phyloP scores from a whole-genome alignment of 2,113 vertebrate genomes.

The Clarias gariepinus region DNA sequence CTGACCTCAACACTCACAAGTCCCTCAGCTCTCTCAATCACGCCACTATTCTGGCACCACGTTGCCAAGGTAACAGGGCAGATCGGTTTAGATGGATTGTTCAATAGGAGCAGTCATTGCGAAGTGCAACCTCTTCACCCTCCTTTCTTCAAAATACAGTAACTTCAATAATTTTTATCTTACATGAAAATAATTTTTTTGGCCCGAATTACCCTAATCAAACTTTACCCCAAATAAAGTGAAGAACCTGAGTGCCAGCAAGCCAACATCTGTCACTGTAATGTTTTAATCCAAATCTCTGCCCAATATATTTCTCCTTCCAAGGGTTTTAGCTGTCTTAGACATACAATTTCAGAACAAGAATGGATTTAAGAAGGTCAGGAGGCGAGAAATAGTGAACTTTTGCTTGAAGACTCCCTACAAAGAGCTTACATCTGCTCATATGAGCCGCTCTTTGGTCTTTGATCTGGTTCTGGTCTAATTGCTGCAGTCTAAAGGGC shows the following conservation, averaged over 20 bases:
- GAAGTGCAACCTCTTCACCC: conserved; percentile 8
- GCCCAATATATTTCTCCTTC: neutral
- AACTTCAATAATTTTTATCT: neutral
- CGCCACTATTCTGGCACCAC: conserved; percentile 45
- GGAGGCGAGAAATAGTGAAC: neutral
- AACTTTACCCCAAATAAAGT: neutral
- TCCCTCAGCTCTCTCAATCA: conserved; percentile 57
- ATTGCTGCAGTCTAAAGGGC: conserved; percentile 31
- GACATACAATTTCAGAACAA: neutral
- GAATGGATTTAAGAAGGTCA: neutral
- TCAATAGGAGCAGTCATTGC: conserved; percentile 5
- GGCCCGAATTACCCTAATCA: neutral
- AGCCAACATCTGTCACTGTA: neutral
- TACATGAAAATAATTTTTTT: conserved; percentile 13
- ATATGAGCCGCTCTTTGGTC: neutral
- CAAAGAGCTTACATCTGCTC: conserved; percentile 19
- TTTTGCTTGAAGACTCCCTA: conserved; percentile 32
- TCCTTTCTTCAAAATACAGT: neutral
- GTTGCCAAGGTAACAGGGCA: conserved; percentile 63
- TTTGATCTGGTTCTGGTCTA: conserved; percentile 42
- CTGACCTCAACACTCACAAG: conserved; percentile 50
- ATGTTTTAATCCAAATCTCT: conserved; percentile 10
- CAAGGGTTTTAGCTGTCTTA: neutral
- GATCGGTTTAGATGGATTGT: conserved; percentile 46
- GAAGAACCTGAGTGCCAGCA: neutral